Evolutionary conservation across 1,140 invertebrate species (phyloP).

Genomic region (Cotesia chilonis): DNA sequence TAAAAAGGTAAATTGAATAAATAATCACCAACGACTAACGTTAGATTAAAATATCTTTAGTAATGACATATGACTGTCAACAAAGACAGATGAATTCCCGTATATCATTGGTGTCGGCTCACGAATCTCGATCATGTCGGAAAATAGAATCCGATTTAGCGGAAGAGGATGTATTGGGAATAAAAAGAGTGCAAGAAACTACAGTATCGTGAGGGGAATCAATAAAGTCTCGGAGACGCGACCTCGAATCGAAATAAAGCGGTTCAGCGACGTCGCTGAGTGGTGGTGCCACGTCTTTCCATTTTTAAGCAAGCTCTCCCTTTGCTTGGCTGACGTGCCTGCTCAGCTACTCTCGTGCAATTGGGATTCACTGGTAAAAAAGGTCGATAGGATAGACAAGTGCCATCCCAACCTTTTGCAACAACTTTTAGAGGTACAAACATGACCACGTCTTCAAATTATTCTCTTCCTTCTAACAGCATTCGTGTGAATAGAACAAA

Average conservation of each 20-base stretch:
- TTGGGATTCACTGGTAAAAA: slow-evolving; percentile 21
- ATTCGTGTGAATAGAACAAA: too few relatives aligned
- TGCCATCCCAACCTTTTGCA: neutral
- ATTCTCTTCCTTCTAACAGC: neutral
- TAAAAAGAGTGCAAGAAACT: slow-evolving; percentile 21
- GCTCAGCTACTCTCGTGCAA: slow-evolving; percentile 19
- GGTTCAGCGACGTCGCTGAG: slow-evolving; percentile 51
- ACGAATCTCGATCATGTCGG: slow-evolving; percentile 28
- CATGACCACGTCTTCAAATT: neutral
- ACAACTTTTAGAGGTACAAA: neutral
- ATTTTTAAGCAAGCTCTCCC: slow-evolving; percentile 13
- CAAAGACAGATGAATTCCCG: neutral
- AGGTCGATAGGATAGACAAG: slow-evolving; percentile 16
- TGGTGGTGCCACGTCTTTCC: slow-evolving; percentile 43
- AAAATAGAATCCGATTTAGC: slow-evolving; percentile 28
- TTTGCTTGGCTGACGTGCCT: slow-evolving; percentile 15
- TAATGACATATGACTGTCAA: neutral
- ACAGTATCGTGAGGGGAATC: slow-evolving; percentile 45
- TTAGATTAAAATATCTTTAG: too few relatives aligned
- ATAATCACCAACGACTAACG: too few relatives aligned
- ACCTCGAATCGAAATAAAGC: slow-evolving; percentile 50
- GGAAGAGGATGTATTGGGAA: slow-evolving; percentile 25
- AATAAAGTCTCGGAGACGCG: slow-evolving; percentile 45
- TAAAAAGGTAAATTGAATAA: too few relatives aligned
- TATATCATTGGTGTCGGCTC: slow-evolving; percentile 7